Evolutionary conservation across 1,140 invertebrate species (phyloP).

Genomic region (Neelides sp.): DNA sequence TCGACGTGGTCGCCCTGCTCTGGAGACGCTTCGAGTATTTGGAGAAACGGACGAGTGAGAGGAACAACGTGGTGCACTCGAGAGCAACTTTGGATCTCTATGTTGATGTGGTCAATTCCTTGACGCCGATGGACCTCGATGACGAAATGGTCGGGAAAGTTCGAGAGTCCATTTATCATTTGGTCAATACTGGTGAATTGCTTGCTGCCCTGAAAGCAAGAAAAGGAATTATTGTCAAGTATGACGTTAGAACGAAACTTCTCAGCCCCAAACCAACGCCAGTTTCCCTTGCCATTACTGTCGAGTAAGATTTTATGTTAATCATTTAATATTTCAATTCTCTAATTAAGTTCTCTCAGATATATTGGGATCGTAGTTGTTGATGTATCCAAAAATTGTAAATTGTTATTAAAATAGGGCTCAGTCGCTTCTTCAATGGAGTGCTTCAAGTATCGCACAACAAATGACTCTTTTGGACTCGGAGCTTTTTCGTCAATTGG

Average conservation of each 20-base stretch:
- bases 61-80: slow-evolving; percentile 60
- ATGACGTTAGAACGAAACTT: slow-evolving; percentile 56
- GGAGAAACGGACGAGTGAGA: slow-evolving; percentile 52
- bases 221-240: slow-evolving; percentile 78
- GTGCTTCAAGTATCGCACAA: slow-evolving; percentile 81
- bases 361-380: slow-evolving; percentile 1
- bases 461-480: slow-evolving; percentile 97
- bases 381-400: background rate
- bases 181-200: slow-evolving; percentile 65
- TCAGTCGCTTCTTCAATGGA: slow-evolving; percentile 74
- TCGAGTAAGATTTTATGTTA: slow-evolving; percentile 35
- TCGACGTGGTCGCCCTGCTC: slow-evolving; percentile 73
- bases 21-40: slow-evolving; percentile 75
- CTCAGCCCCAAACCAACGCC: slow-evolving; percentile 39
- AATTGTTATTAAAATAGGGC: slow-evolving; percentile 41
- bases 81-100: slow-evolving; percentile 76
- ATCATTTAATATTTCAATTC: slow-evolving; percentile 10
- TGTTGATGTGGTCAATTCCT: slow-evolving; percentile 79
- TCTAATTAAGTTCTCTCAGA: background rate
- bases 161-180: slow-evolving; percentile 81
- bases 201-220: slow-evolving; percentile 76
- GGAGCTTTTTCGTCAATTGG: slow-evolving; percentile 89
- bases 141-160: slow-evolving; percentile 56
- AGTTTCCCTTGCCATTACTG: slow-evolving; percentile 36
- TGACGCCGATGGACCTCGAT: slow-evolving; percentile 74